Base-by-base conservation (phyloP, 2,888 invertebrate genomes). In the Leptinotarsa tumamoca region DNA sequence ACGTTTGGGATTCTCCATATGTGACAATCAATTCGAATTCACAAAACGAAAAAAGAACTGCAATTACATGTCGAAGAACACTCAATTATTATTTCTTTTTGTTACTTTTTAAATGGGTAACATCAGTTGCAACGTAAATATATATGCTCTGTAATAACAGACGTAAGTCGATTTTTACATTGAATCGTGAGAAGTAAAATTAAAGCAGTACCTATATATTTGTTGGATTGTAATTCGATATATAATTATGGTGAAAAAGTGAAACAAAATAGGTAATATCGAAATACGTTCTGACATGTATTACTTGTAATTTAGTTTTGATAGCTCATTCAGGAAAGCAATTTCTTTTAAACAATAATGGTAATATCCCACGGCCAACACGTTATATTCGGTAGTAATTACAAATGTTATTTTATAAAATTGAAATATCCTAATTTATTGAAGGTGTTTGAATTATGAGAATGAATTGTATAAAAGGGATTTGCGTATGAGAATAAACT, bases 51-150 rank as follows among this genome's bases (percentile, higher is more conserved):
- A 58, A 58, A 58, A 58, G 23, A 13, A 15, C 15, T 58, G 58
- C 23, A 58, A 58, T 58, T 58, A 58, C 23, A 23, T 58, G 58
- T 15, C 23, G 58, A 58, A 58, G 58, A 58, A 58, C 58, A 58
- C 58, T 58, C 23, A 58, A 58, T 58, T 23, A 58, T 58, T 21
- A 23, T 58, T 58, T 58, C 58, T 27, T 58, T 58, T 58, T 58
- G 58, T 58, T 58, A 58, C 58, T 21, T 58, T 23, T 23, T 15
- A 43, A 58, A 58, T 23, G 27, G 23, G 58, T 58, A 58, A 58
- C 58, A 58, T 58, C 58, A 23, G 58, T 58, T 58, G 23, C 58
- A 58, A 58, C 58, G 58, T 58, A 58, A 58, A 58, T 58, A 58
- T 58, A 58, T 7, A n/a, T 15, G 14, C 58, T 58, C 18, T 58